phyloP scores from a whole-genome alignment of 2,888 invertebrate species.

The Perithous albicinctus region DNA sequence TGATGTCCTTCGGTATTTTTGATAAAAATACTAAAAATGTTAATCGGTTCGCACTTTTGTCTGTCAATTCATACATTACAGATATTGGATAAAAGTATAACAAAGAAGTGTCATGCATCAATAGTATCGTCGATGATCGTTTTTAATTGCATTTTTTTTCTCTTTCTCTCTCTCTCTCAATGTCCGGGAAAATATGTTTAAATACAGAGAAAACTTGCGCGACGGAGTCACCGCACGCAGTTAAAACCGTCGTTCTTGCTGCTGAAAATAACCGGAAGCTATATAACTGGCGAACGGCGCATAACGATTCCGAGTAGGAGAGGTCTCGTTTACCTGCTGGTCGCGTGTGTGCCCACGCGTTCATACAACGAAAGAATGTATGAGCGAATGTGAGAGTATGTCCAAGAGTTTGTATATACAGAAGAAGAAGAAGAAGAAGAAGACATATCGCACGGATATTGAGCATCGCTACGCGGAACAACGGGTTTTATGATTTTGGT shows the following conservation, averaged over 20 bases:
- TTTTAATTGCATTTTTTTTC: too few species aligned
- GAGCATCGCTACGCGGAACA: constrained; percentile 4
- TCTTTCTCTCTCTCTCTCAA: neutral
- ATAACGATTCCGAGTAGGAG: constrained; percentile 55
- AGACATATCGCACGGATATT: neutral
- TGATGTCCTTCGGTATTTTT: too few species aligned
- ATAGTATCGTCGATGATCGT: neutral
- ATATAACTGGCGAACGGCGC: constrained; percentile 47
- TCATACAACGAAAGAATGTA: neutral
- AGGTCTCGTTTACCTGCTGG: constrained; percentile 46
- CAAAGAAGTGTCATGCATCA: neutral
- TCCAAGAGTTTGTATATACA: neutral
- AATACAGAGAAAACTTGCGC: constrained; percentile 33
- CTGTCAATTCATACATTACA: neutral
- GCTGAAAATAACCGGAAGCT: constrained; percentile 66
- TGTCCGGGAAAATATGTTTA: neutral
- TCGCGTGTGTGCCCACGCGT: constrained; percentile 45
- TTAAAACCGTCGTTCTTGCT: constrained; percentile 4
- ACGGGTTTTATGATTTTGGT: constrained; percentile 16
- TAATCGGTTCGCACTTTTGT: neutral
- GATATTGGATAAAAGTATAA: neutral
- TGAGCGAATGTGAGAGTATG: neutral
- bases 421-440: too few species aligned
- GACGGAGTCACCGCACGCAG: constrained; percentile 11
- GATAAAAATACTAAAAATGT: too few species aligned